Conservation (phyloP, 2,888 invertebrate species). For the Tholera decimalis region DNA sequence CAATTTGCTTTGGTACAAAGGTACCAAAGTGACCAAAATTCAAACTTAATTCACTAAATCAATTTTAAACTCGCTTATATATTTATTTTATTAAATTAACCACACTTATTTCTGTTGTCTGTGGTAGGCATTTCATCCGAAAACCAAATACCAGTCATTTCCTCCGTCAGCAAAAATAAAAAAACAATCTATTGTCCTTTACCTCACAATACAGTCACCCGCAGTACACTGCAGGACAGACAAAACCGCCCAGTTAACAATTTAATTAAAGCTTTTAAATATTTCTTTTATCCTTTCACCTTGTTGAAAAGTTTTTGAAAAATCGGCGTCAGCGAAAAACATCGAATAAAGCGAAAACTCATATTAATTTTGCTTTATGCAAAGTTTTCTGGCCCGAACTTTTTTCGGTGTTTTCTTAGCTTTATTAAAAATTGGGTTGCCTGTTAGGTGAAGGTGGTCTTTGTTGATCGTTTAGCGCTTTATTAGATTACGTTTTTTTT, state of each 20-base stretch:
- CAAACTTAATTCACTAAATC: too few species aligned
- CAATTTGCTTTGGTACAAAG: too few species aligned
- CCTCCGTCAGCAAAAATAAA: conserved; percentile 6
- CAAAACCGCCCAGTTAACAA: conserved; percentile 19
- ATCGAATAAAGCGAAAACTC: conserved; percentile 35
- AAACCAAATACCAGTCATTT: conserved; percentile 1
- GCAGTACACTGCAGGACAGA: conserved; percentile 32
- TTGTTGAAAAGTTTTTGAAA: conserved; percentile 29
- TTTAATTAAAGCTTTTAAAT: conserved; percentile 58
- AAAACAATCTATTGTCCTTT: conserved; percentile 10
- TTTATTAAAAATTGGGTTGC: conserved; percentile 42
- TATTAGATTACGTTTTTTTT: conserved; percentile 14
- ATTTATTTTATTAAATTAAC: too few species aligned
- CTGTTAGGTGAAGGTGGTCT: conserved; percentile 6
- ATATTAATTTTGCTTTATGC: conserved; percentile 41
- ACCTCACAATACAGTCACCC: conserved; percentile 13
- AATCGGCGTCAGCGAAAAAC: conserved; percentile 30
- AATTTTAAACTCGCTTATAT: too few species aligned
- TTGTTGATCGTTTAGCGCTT: conserved; percentile 31
- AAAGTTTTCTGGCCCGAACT: conserved; percentile 44
- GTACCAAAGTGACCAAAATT: too few species aligned
- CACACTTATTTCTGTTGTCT: too few species aligned
- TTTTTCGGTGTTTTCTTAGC: conserved; percentile 38
- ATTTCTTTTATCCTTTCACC: not conserved
- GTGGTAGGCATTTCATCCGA: not conserved